Base-by-base conservation (phyloP, 2,113 vertebrate species). In the Halcyon malimbica region DNA sequence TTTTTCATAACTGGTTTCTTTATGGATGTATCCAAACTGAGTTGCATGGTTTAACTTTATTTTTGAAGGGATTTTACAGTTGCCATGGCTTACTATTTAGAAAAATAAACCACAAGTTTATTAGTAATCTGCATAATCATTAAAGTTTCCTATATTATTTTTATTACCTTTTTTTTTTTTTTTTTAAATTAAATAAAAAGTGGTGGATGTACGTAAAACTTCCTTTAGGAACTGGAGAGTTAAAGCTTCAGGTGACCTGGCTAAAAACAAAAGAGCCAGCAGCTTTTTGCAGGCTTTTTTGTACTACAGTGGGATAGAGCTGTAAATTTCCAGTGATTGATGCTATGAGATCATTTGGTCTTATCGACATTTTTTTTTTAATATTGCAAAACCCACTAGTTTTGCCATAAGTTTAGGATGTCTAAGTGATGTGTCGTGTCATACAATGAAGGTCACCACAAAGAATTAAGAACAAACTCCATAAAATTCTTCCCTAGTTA, bases 151-250 rank as follows among this genome's bases (percentile, higher is more conserved):
- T 33, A 23, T 25, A 23, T 25, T 90, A 48, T 2, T 67, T 90
- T 93, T 95, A 35, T 83, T n/a, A 89, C 17, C 67, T 77, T 90
- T 56, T 82, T 89, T n/a, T 90, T 56, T 82, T 89, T n/a, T 35
- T 35, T 35, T 35, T 35, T 35, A 35, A 35, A 35, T 35, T 35
- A 35, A 35, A 35, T 35, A 35, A 35, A 35, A 35, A 68, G 5
- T 93, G 42, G 85, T 78, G 31, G 21, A 89, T 83, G 7, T 60
- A 16, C 53, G 26, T 84, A 90, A 77, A 83, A 83, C 29, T 94
- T 80, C 20, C 18, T 62, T 53, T 77, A 35, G 10, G 31, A 84
- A 93, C 95, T 59, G 80, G 13, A 80, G 20, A 87, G 75, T 67
- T 88, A 94, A 93, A 95, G 24, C 15, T 87, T 67, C 20, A 37